These are phyloP conservation scores for Automeris io DNA, from an alignment of 2,888 invertebrate species.

Conservation along the genomic window DNA sequence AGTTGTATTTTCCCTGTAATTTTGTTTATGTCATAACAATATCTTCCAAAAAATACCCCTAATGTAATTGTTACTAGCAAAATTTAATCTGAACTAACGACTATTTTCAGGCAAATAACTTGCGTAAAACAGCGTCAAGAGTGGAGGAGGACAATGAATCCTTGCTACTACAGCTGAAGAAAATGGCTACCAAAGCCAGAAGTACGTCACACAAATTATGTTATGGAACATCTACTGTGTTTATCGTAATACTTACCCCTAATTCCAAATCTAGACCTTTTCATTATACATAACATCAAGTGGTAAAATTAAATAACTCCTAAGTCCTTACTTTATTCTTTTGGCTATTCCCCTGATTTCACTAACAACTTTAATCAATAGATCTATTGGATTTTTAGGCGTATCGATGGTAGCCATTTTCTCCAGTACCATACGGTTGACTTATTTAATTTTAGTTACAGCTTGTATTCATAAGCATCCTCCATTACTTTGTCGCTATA, in stretches of 20 bases:
- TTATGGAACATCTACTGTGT: conserved; percentile 53
- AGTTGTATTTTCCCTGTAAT: conserved; percentile 27
- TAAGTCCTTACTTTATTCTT: conserved; percentile 11
- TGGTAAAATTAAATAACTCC: conserved; percentile 25
- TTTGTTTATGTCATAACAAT: conserved; percentile 27
- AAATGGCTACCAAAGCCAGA: conserved; percentile 93
- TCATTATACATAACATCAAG: conserved; percentile 26
- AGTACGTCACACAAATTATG: conserved; percentile 78
- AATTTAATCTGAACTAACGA: conserved; percentile 49
- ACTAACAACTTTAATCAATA: conserved; percentile 55
- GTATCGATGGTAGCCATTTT: conserved; percentile 75
- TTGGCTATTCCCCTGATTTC: conserved; percentile 27
- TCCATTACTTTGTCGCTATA: not conserved
- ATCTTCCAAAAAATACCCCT: conserved; percentile 6
- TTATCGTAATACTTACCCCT: conserved; percentile 26
- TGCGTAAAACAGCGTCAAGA: conserved; percentile 92
- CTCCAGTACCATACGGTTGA: conserved; percentile 45
- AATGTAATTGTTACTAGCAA: conserved; percentile 6
- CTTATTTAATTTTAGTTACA: conserved; percentile 6
- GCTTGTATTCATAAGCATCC: not conserved
- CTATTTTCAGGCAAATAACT: conserved; percentile 87
- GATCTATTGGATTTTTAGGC: conserved; percentile 38
- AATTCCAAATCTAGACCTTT: conserved; percentile 4
- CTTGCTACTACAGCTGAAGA: conserved; percentile 95
- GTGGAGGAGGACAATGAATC: conserved; percentile 98